Base-by-base conservation (phyloP, 2,888 invertebrate genomes). In the Danaus chrysippus region DNA sequence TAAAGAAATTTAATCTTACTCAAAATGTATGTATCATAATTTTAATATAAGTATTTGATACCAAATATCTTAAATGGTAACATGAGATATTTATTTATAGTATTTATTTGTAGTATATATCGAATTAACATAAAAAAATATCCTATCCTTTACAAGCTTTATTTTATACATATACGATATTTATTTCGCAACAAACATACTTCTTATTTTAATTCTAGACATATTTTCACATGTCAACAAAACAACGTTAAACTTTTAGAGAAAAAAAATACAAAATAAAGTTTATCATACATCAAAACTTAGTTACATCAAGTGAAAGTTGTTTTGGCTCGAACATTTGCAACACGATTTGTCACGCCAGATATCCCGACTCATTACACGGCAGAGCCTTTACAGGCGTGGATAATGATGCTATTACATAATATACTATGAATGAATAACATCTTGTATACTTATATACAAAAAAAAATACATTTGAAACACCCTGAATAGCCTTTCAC, bases 401-500 rank as follows among this genome's bases (percentile, higher is more conserved):
- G 65, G 46, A 70, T 68, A 75, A 76, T 76, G 63, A 17, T 49
- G 17, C 2, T 49, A 46, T 13, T 46, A n/a, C n/a, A n/a, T n/a
- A 34, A 34, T 34, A 23, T 23, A 34, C 23, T 34, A 61, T 59
- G 61, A 63, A 59, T 64, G 63, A 54, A 55, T 58, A 68, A 61
- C 62, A 68, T 68, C 73, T 73, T 73, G 71, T 71, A 67, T 69
- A 67, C 66, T 67, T 59, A 69, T 68, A 66, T 70, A 68, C 68
- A 68, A 70, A 67, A 69, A 71, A 69, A 64, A 68, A 67, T 70
- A 65, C 68, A 72, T 72, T 72, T 70, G 69, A 72, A 70, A 66
- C 65, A 66, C 68, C 23, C 67, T 81, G 76, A 78, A 79, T 78
- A 70, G 70, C 69, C 71, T 70, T 70, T 74, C 75, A 69, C 71